Evolutionary conservation across 2,797 vertebrate genomes (phyloP).

Genomic region (Xiphophorus birchmanni): DNA sequence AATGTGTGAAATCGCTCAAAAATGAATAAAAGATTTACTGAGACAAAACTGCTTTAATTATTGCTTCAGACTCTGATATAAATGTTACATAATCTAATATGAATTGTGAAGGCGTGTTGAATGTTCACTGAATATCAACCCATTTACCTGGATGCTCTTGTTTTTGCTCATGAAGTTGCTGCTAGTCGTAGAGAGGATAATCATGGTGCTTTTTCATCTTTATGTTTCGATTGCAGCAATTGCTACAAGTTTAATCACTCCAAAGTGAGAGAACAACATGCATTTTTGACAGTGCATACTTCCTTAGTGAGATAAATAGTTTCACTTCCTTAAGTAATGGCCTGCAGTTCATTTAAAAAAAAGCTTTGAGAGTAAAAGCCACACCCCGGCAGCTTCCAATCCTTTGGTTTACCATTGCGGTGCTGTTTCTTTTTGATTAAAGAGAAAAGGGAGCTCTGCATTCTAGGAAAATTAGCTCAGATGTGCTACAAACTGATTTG

Average conservation of each 20-base stretch:
- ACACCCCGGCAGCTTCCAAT: background rate
- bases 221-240: background rate
- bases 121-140: background rate
- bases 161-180: background rate
- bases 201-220: background rate
- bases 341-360: no score
- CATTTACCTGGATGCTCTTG: background rate
- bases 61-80: background rate
- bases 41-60: background rate
- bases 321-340: background rate
- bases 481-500: background rate
- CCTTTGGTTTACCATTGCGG: background rate
- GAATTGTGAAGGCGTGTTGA: background rate
- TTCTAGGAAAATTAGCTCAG: background rate
- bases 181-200: background rate
- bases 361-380: background rate
- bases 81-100: background rate
- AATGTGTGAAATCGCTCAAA: background rate
- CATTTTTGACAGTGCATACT: background rate
- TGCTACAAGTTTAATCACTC: background rate
- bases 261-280: background rate
- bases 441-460: background rate
- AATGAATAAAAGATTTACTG: background rate
- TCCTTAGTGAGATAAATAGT: background rate
- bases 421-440: background rate